Evolutionary conservation across 2,797 vertebrate species (phyloP).

Genomic region (Sparus aurata): DNA sequence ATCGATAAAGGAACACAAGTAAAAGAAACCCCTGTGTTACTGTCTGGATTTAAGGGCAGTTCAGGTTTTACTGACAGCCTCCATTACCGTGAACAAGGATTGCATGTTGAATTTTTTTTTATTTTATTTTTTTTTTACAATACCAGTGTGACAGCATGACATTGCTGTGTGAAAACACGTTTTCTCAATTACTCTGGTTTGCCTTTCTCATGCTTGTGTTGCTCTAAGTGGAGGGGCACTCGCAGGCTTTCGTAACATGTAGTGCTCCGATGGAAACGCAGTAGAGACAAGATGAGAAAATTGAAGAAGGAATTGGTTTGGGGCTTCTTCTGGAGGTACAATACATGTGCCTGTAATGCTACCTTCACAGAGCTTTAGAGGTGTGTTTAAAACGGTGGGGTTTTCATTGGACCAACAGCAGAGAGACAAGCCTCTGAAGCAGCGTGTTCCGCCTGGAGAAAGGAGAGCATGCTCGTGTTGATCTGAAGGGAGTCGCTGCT

Average conservation of each 20-base stretch:
- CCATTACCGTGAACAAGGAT: constrained; percentile 21
- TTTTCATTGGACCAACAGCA: constrained; percentile 50
- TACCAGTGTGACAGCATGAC: constrained; percentile 37
- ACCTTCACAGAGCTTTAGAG: constrained; percentile 36
- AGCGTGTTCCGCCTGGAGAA: constrained; percentile 9
- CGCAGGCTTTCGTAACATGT: constrained; percentile 64
- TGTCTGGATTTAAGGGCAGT: background rate
- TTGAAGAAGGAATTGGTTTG: constrained; percentile 77
- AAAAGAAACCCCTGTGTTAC: background rate
- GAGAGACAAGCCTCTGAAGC: constrained; percentile 28
- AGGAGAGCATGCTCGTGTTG: constrained; percentile 22
- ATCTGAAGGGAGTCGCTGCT: constrained; percentile 51
- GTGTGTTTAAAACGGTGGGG: constrained; percentile 56
- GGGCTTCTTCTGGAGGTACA: constrained; percentile 48
- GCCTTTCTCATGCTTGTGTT: constrained; percentile 44
- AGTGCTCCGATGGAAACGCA: constrained; percentile 67
- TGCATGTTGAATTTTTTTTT: constrained; percentile 38
- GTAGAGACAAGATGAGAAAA: constrained; percentile 76
- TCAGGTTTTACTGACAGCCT: constrained; percentile 35
- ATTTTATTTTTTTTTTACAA: constrained; percentile 50
- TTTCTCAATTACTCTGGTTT: constrained; percentile 66
- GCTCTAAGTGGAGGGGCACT: constrained; percentile 62
- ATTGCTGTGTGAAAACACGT: constrained; percentile 63
- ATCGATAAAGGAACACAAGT: background rate
- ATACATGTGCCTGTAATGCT: constrained; percentile 60